phyloP scores from a whole-genome alignment of 2,888 invertebrate species.

The Galerucella calmariensis region DNA sequence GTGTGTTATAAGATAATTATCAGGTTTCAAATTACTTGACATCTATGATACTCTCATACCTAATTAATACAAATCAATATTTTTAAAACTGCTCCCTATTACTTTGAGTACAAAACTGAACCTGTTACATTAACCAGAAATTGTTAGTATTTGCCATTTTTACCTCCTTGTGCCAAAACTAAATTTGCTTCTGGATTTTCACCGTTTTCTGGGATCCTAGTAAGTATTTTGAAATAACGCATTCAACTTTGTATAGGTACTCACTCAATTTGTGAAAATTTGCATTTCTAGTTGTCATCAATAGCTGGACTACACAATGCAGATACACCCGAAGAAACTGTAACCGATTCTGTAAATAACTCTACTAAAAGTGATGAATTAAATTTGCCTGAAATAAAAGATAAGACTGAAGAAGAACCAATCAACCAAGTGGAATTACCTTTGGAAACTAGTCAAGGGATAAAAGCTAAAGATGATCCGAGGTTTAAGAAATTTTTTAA shows the following conservation, averaged over 20 bases:
- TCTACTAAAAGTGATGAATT: slow-evolving; percentile 19
- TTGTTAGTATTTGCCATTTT: not conserved
- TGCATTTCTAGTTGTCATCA: slow-evolving; percentile 67
- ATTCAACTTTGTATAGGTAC: not conserved
- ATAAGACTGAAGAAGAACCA: slow-evolving; percentile 25
- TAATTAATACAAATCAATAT: too few relatives aligned
- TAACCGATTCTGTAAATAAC: not conserved
- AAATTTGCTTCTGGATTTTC: not conserved
- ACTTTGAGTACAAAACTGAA: too few relatives aligned
- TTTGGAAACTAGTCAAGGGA: slow-evolving; percentile 42
- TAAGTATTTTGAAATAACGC: slow-evolving; percentile 63
- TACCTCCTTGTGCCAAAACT: not conserved
- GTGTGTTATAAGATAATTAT: too few relatives aligned
- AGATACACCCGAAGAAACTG: slow-evolving; percentile 32
- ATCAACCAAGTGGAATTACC: slow-evolving; percentile 39
- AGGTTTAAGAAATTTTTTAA: slow-evolving; percentile 84
- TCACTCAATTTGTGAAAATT: not conserved
- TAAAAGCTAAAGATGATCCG: slow-evolving; percentile 70
- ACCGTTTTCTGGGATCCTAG: slow-evolving; percentile 59
- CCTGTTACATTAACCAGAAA: not conserved
- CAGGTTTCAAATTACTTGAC: too few relatives aligned
- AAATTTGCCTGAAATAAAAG: slow-evolving; percentile 36
- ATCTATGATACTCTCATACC: too few relatives aligned
- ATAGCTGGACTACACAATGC: slow-evolving; percentile 64
- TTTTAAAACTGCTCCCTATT: too few relatives aligned